These are phyloP conservation scores for Coptotermes formosanus DNA, from an alignment of 1,140 invertebrate genomes.

Conservation along the genomic window DNA sequence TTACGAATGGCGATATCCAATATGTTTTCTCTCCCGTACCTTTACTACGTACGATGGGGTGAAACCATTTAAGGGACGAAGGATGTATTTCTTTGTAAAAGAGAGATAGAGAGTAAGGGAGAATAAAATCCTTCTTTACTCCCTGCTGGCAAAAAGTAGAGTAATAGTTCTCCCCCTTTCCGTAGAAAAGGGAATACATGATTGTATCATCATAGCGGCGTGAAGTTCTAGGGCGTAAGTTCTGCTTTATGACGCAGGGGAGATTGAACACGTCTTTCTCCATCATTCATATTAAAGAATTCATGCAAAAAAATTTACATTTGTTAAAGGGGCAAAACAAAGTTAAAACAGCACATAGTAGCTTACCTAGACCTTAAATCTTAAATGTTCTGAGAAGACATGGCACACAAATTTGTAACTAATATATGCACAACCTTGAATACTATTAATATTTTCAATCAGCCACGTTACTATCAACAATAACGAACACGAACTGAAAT, in stretches of 20 bases:
- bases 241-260: not conserved
- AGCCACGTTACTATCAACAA: too few species aligned
- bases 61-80: slow-evolving; percentile 24
- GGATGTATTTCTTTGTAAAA: not conserved
- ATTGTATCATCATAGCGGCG: not conserved
- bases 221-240: too few species aligned
- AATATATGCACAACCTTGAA: too few species aligned
- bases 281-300: not conserved
- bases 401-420: too few species aligned
- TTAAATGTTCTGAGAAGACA: too few species aligned
- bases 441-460: too few species aligned
- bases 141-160: not conserved
- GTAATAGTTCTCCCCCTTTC: not conserved
- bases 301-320: too few species aligned
- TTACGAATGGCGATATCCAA: slow-evolving; percentile 27
- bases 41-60: not conserved
- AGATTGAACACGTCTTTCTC: not conserved
- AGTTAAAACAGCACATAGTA: too few species aligned
- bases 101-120: not conserved
- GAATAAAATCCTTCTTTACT: not conserved
- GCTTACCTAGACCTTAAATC: too few species aligned
- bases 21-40: slow-evolving; percentile 23
- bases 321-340: too few species aligned
- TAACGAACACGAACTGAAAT: too few species aligned
- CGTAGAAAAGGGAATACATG: too few species aligned